Evolutionary conservation across 2,113 vertebrate genomes (phyloP), one percentile per base, ranked within the genome.

Genomic region (Ictalurus punctatus): DNA sequence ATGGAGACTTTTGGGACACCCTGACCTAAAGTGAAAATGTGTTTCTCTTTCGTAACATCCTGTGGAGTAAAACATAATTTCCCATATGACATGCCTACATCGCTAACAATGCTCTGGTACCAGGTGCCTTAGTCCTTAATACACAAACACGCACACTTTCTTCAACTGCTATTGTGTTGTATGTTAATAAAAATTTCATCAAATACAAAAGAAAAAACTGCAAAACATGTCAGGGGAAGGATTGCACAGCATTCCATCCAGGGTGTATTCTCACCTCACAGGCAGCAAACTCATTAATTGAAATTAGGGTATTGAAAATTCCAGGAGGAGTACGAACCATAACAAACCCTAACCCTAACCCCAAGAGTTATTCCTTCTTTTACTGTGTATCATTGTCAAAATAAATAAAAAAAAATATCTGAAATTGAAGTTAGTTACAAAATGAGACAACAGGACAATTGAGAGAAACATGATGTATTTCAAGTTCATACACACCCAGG

Each of bases 361-460:
- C 48, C 12, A 54, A n/a, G 8, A 30, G 7, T 58, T 19, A 56
- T 81, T 30, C 27, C 79, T 56, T 30, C 1, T 34, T 81, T 81
- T 44, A 44, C 34, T 76, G 34, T 40, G 6, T 44, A 74, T 71
- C 14, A 34, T 6, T 71, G 14, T 34, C n/a, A 34, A 14, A 30
- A 67, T 30, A 69, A 27, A n/a, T 10, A 13, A 2, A n/a, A 67
- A 27, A 2, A 73, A 73, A n/a, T 1, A 2, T 30, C 48, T 80
- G 48, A 78, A 16, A 63, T 40, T 9, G 19, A n/a, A 48, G 14
- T 67, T 17, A 44, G 25, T 48, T 27, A 76, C 5, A 48, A 79
- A 87, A 87, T 79, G 27, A 80, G 52, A 21, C 67, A 74, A 80
- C 40, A 67, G 48, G 73, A 52, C 86, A 67, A 14, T 23, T 48